Evolutionary conservation across 1,140 invertebrate genomes (phyloP).

Genomic region (Penaeus japonicus): DNA sequence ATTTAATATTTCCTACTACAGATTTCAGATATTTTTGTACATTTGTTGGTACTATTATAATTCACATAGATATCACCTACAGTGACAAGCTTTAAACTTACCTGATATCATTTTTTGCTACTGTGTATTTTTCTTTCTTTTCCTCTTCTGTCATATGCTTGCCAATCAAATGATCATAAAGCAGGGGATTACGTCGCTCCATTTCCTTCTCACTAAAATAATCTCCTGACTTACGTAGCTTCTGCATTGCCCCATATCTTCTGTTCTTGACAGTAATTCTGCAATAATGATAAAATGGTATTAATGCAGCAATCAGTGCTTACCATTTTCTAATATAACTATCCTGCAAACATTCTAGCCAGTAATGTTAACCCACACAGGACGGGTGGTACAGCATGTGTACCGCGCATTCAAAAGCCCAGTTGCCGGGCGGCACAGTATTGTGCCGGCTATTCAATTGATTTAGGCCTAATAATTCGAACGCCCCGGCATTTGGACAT

Average conservation of each 20-base stretch:
- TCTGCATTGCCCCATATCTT: constrained; percentile 33
- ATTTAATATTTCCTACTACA: no score
- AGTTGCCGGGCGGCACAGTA: no score
- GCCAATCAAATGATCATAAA: constrained; percentile 40
- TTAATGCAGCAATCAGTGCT: background rate
- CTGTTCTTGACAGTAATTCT: constrained; percentile 39
- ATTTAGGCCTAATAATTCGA: no score
- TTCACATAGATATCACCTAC: no score
- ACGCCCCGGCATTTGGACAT: no score
- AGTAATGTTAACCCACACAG: no score
- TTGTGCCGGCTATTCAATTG: no score
- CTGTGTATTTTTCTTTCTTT: constrained; percentile 11
- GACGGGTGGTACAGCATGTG: no score
- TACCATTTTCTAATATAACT: background rate
- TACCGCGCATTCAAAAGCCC: no score
- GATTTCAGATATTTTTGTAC: no score
- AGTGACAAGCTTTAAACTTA: background rate
- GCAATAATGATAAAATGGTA: background rate
- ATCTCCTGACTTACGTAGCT: constrained; percentile 17
- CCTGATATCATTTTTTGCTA: constrained; percentile 3
- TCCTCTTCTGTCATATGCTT: constrained; percentile 32
- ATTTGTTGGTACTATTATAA: no score
- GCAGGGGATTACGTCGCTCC: constrained; percentile 38
- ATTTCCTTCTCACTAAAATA: constrained; percentile 49
- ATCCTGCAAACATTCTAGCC: no score